Evolutionary conservation across 2,113 vertebrate genomes (phyloP).

Genomic region (Bos taurus): ARS-UCD2.0 NC_037335.1:19873501-19874000

Average conservation of each 20-base stretch:
- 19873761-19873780: not conserved
- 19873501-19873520: fast-evolving
- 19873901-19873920: not conserved
- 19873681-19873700: not conserved
- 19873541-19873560: too few species aligned
- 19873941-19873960: not conserved
- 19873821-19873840: not conserved
- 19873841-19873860: not conserved
- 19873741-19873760: not conserved
- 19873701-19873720: not conserved
- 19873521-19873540: too few species aligned
- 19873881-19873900: not conserved
- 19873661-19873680: not conserved
- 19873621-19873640: not conserved
- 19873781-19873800: not conserved
- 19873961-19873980: not conserved
- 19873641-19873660: not conserved
- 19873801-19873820: not conserved
- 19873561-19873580: too few species aligned
- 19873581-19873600: too few species aligned
- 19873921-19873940: not conserved
- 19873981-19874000: not conserved
- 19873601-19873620: not conserved
- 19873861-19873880: not conserved
- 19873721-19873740: not conserved